These are phyloP conservation scores for Metacarcinus magister DNA, from an alignment of 2,888 invertebrate species.

Conservation along the genomic window DNA sequence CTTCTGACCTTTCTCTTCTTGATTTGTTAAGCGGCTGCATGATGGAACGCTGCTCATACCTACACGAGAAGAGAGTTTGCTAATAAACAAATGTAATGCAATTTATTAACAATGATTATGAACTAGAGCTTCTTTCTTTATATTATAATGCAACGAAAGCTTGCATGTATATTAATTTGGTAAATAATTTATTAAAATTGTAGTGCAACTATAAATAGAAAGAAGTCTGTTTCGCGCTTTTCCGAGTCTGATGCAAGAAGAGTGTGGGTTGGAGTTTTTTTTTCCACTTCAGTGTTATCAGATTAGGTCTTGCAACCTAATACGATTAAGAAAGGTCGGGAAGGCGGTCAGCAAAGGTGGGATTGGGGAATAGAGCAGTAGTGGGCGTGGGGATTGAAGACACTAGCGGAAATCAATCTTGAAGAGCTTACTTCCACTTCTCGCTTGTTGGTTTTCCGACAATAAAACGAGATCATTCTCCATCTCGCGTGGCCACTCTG, in stretches of 20 bases:
- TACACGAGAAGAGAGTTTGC: not conserved
- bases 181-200: not conserved
- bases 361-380: not conserved
- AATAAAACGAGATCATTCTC: slow-evolving; percentile 60
- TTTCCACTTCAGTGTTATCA: slow-evolving; percentile 29
- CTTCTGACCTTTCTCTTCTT: too few species aligned
- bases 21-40: too few species aligned
- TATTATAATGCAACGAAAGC: not conserved
- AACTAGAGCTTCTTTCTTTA: not conserved
- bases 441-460: slow-evolving; percentile 65
- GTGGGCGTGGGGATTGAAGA: not conserved
- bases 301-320: slow-evolving; percentile 61
- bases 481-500: not conserved
- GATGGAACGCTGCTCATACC: not conserved
- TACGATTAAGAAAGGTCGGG: slow-evolving; percentile 43
- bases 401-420: slow-evolving; percentile 43
- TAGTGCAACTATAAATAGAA: not conserved
- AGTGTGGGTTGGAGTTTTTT: slow-evolving; percentile 26
- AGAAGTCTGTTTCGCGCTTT: not conserved
- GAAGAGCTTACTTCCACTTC: slow-evolving; percentile 55
- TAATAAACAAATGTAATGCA: too few species aligned
- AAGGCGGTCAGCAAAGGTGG: not conserved
- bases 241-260: not conserved
- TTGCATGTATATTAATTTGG: not conserved
- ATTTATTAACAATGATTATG: not conserved